phyloP scores from a whole-genome alignment of 2,888 invertebrate species.

The Leptogaster cylindrica region DNA sequence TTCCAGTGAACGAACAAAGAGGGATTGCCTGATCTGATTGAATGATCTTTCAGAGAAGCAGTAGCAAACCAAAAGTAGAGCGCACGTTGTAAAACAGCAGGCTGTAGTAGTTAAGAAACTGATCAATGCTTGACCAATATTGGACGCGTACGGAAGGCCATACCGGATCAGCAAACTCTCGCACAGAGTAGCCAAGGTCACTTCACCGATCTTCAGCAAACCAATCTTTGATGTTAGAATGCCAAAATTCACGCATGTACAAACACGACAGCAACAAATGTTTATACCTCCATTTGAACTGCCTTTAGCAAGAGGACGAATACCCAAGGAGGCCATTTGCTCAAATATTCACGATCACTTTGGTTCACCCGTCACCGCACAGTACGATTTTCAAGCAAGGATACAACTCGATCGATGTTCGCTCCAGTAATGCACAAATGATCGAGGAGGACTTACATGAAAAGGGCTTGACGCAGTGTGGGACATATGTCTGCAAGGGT shows the following conservation, averaged over 20 bases:
- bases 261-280: constrained; percentile 78
- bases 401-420: too few relatives aligned
- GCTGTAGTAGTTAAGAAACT: constrained; percentile 82
- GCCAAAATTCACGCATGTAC: constrained; percentile 78
- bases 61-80: constrained; percentile 77
- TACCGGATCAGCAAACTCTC: constrained; percentile 81
- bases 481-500: constrained; percentile 9
- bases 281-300: constrained; percentile 65
- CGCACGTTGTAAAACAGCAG: constrained; percentile 79
- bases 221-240: constrained; percentile 77
- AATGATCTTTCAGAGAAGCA: constrained; percentile 79
- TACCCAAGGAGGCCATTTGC: constrained; percentile 55
- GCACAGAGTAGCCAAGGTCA: constrained; percentile 79
- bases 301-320: constrained; percentile 54
- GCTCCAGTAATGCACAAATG: too few relatives aligned
- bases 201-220: constrained; percentile 75
- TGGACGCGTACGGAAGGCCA: constrained; percentile 74
- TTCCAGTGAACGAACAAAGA: constrained; percentile 74
- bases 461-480: constrained; percentile 16
- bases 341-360: too few relatives aligned
- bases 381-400: too few relatives aligned
- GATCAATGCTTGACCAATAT: constrained; percentile 80
- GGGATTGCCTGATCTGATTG: constrained; percentile 76
- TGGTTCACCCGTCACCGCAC: too few relatives aligned
- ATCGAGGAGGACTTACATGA: neutral